Base-by-base conservation (phyloP, 2,888 invertebrate species). In the Timandra comae region DNA sequence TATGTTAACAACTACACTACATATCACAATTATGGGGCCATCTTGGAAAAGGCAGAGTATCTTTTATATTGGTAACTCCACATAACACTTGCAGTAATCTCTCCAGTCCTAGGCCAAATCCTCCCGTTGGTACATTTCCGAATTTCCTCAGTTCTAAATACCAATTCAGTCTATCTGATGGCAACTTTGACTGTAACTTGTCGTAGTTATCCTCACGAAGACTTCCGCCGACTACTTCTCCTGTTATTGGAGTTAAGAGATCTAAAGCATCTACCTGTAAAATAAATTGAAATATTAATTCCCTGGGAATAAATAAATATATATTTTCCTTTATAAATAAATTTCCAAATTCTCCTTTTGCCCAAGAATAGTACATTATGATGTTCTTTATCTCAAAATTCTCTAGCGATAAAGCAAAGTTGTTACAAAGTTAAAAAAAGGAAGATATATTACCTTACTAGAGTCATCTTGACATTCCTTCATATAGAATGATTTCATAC, bases 51-150 rank as follows among this genome's bases (percentile, higher is more conserved):
- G 98, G 95, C 53, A 97, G 89, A 3, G 94, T 92, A 68, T 99
- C 99, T 72, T 96, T 95, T 49, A 99, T 98, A 75, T 97, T 99
- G 27, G 84, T 79, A 22, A 96, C 88, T 30, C 93, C 91, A 22
- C 97, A 89, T 20, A 98, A 45, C 30, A 91, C 89, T 76, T 96
- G 96, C 35, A 99, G 69, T 52, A 94, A 90, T 53, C 99, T 89
- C 66, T 99, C 99, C 62, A 99, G 92, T 0, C 99, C 99, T 58
- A 99, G 86, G 3, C 99, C 99, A 78, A 95, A 99, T 1, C 99
- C 99, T 9, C 93, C 98, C 6, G 97, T 96, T 0, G 96, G 92
- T 20, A 94, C 91, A 38, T 94, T 92, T 1, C 99, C 99, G 74
- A 90, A 96, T 73, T 91, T 92, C 35, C 99, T 86, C 33, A 98